These are phyloP conservation scores for Propithecus deckenii DNA, from an alignment of 2,797 vertebrate genomes.

Conservation along the genomic window DNA sequence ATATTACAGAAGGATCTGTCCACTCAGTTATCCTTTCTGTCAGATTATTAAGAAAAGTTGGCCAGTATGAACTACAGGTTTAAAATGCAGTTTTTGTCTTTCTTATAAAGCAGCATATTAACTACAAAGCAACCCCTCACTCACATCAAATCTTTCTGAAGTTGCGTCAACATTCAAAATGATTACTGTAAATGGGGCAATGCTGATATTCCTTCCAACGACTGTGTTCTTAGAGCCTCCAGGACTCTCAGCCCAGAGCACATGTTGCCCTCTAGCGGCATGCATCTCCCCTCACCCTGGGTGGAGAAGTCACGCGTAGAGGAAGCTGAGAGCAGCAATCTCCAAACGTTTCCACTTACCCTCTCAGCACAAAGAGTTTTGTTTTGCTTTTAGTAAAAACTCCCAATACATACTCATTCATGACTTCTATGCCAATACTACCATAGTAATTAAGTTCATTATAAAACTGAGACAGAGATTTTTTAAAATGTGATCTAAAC, in stretches of 20 bases:
- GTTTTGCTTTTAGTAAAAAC: neutral
- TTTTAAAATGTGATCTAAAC: neutral
- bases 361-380: neutral
- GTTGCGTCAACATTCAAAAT: neutral
- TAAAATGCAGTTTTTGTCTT: neutral
- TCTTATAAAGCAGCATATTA: neutral
- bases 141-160: neutral
- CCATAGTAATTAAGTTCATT: neutral
- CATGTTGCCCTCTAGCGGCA: slow-evolving; percentile 39
- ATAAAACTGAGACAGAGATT: neutral
- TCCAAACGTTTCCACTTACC: neutral
- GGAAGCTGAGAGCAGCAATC: fast-evolving
- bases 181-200: neutral
- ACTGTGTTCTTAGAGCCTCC: too few species aligned
- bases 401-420: neutral
- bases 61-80: neutral
- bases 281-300: fast-evolving
- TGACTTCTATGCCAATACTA: neutral
- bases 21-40: neutral
- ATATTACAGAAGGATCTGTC: neutral
- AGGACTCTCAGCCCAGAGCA: neutral
- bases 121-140: neutral
- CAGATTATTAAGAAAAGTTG: neutral
- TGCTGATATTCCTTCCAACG: fast-evolving
- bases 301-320: fast-evolving